Conservation (phyloP, 1,140 invertebrate species). For the Oedothorax gibbosus region DNA sequence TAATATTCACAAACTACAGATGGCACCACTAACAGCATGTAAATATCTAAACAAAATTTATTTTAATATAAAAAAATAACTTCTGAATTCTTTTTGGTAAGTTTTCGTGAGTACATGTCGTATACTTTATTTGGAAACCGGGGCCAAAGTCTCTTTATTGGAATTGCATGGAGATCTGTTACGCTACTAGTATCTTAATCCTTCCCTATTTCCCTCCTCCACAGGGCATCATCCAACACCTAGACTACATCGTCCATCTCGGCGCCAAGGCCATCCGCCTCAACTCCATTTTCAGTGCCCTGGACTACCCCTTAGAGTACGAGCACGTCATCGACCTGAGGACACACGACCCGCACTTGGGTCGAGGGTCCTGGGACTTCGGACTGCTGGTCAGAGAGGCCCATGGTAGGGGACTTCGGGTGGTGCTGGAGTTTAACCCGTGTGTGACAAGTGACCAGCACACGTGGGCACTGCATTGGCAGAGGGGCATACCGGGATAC, state of each 20-base stretch:
- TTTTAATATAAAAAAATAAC: too few species aligned
- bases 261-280: conserved; percentile 77
- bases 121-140: too few species aligned
- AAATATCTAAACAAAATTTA: too few species aligned
- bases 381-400: conserved; percentile 73
- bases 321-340: conserved; percentile 75
- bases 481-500: conserved; percentile 44
- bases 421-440: conserved; percentile 77
- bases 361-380: conserved; percentile 75
- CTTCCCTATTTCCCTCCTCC: neutral
- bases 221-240: conserved; percentile 64
- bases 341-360: conserved; percentile 75
- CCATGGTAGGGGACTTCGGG: conserved; percentile 77
- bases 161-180: too few species aligned
- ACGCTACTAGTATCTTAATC: too few species aligned
- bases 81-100: too few species aligned
- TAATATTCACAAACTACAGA: too few species aligned
- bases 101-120: too few species aligned
- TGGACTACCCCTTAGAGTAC: conserved; percentile 79
- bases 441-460: conserved; percentile 63
- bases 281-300: conserved; percentile 80
- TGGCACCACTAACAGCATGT: too few species aligned
- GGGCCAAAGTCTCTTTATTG: too few species aligned
- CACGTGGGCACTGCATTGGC: conserved; percentile 63
- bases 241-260: conserved; percentile 77